Conservation (phyloP, 2,113 vertebrate genomes). For the Anarhynchus alexandrinus region DNA sequence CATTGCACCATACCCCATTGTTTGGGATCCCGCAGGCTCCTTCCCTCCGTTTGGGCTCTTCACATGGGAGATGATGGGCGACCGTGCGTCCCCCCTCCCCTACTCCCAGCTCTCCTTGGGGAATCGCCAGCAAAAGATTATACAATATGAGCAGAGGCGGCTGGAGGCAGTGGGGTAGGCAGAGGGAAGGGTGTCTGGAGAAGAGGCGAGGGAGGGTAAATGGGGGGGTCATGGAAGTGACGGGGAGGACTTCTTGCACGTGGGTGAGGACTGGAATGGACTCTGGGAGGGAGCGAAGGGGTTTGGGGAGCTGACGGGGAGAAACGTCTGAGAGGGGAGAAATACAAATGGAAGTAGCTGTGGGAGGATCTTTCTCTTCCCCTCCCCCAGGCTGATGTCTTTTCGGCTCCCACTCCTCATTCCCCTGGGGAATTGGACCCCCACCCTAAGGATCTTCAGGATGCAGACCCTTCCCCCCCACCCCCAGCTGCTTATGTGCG, state of each 20-base stretch:
- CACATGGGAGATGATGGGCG: not conserved
- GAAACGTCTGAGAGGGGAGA: not conserved
- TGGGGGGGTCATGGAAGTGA: accelerated
- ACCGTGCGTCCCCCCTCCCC: accelerated
- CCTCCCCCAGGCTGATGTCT: not conserved
- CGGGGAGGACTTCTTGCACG: not conserved
- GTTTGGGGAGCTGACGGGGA: not conserved
- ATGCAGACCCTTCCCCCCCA: not conserved
- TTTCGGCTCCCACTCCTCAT: not conserved
- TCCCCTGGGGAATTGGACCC: not conserved
- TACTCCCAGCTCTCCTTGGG: not conserved
- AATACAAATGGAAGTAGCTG: not conserved
- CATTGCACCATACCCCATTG: conserved; percentile 27
- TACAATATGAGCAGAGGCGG: not conserved
- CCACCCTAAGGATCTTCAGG: not conserved
- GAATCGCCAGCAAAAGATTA: not conserved
- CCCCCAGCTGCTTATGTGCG: not conserved
- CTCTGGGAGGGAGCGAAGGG: not conserved
- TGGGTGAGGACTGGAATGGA: not conserved
- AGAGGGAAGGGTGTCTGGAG: not conserved
- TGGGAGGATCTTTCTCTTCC: not conserved
- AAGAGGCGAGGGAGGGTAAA: not conserved
- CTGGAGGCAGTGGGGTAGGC: not conserved
- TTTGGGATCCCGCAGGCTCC: not conserved
- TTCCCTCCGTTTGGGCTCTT: not conserved